These are phyloP conservation scores for Diaphora mendica DNA, from an alignment of 2,888 invertebrate species.

Conservation along the genomic window DNA sequence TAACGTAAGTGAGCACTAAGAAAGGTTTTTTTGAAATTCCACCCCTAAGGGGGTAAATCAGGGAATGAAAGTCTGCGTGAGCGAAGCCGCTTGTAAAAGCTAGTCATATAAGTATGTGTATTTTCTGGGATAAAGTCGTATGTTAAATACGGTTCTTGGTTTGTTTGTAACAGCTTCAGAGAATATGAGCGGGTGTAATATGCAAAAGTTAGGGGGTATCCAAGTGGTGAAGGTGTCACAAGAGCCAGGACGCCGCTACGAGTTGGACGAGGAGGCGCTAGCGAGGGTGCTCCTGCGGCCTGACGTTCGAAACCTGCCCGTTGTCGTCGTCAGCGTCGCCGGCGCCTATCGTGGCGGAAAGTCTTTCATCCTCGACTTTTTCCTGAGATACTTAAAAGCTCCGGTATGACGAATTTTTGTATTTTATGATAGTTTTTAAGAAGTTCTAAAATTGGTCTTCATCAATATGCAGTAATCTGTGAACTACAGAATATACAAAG, in stretches of 20 bases:
- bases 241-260: slow-evolving; percentile 41
- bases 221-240: slow-evolving; percentile 50
- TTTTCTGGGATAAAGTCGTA: neutral
- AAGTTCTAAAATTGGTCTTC: neutral
- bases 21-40: too few species aligned
- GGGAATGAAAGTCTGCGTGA: too few species aligned
- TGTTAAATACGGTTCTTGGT: neutral
- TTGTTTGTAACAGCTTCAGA: slow-evolving; percentile 2
- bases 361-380: slow-evolving; percentile 64
- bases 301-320: slow-evolving; percentile 52
- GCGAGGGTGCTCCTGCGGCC: slow-evolving; percentile 39
- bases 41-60: too few species aligned
- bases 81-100: too few species aligned
- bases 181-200: slow-evolving; percentile 24
- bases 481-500: neutral
- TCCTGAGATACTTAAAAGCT: slow-evolving; percentile 58
- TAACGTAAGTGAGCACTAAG: too few species aligned
- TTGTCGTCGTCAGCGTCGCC: slow-evolving; percentile 60
- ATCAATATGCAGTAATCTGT: neutral
- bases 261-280: slow-evolving; percentile 47
- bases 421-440: neutral
- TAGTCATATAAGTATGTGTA: too few species aligned
- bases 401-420: slow-evolving; percentile 41
- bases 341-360: slow-evolving; percentile 64
- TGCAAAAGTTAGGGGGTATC: slow-evolving; percentile 26